A percentile compares a stretch with the other conserved stretches of the same genome.
Conservation (phyloP, 1,140 invertebrate species). For the Neodiprion virginianus region DNA sequence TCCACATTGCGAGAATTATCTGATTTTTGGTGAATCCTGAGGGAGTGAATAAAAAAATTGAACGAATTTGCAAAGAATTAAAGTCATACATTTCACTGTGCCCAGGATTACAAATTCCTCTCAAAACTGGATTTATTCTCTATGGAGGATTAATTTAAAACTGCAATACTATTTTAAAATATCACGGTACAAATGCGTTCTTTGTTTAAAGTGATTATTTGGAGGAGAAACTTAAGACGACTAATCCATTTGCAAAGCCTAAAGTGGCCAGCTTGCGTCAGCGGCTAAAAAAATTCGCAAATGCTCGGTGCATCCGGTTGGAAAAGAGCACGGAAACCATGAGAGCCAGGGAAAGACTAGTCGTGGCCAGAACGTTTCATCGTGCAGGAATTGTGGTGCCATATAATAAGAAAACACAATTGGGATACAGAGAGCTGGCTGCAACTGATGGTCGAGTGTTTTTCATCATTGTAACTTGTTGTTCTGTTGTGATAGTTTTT, state of each 20-base stretch:
- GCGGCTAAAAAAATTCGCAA: slow-evolving; percentile 70
- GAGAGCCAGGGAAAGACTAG: slow-evolving; percentile 69
- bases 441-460: slow-evolving; percentile 73
- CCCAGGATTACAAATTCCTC: too few species aligned
- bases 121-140: too few species aligned
- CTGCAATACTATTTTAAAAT: too few species aligned
- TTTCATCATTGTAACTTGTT: slow-evolving; percentile 15
- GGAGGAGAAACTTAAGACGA: slow-evolving; percentile 66
- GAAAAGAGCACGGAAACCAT: slow-evolving; percentile 67
- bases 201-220: slow-evolving; percentile 66
- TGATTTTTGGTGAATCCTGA: too few species aligned
- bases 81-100: too few species aligned
- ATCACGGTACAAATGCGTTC: too few species aligned
- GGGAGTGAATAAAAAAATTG: too few species aligned
- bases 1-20: too few species aligned
- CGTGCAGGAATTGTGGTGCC: slow-evolving; percentile 89
- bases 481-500: background rate
- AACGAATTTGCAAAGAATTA: too few species aligned
- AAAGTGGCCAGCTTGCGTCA: slow-evolving; percentile 67
- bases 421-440: slow-evolving; percentile 81
- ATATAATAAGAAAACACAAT: slow-evolving; percentile 77
- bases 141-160: too few species aligned
- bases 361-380: slow-evolving; percentile 84
- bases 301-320: slow-evolving; percentile 69
- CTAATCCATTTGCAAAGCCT: slow-evolving; percentile 72